Conservation (phyloP, 2,888 invertebrate species). For the Aplocera efformata region DNA sequence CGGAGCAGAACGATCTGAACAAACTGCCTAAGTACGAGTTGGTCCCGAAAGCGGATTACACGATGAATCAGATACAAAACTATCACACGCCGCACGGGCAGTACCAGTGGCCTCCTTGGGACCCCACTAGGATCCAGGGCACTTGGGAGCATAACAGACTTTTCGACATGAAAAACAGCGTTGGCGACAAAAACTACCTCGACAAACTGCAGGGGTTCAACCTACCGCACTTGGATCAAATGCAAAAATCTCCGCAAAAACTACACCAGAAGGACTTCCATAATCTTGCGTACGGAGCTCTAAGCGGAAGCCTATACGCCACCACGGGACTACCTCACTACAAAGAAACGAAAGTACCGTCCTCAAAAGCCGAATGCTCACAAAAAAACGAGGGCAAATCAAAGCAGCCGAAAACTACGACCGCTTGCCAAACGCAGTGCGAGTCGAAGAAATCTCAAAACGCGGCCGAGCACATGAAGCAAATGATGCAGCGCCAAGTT, state of each 20-base stretch:
- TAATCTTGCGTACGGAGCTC: slow-evolving; percentile 68
- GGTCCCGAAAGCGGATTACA: slow-evolving; percentile 81
- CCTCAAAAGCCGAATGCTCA: slow-evolving; percentile 62
- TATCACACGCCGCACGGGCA: slow-evolving; percentile 83
- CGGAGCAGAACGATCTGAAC: slow-evolving; percentile 70
- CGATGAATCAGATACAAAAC: slow-evolving; percentile 84
- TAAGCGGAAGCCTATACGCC: slow-evolving; percentile 64
- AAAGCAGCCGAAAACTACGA: slow-evolving; percentile 69
- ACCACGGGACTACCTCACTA: slow-evolving; percentile 65
- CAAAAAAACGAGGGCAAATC: slow-evolving; percentile 69
- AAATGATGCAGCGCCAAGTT: slow-evolving; percentile 66
- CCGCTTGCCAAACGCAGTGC: slow-evolving; percentile 71
- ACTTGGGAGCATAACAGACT: slow-evolving; percentile 78
- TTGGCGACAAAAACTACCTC: slow-evolving; percentile 79
- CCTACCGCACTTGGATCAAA: slow-evolving; percentile 79
- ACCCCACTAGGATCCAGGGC: slow-evolving; percentile 68
- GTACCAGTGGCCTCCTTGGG: slow-evolving; percentile 84
- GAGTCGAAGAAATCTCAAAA: slow-evolving; percentile 60
- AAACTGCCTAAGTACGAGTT: slow-evolving; percentile 76
- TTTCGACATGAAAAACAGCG: slow-evolving; percentile 70
- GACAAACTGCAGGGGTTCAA: slow-evolving; percentile 82
- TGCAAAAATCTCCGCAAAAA: slow-evolving; percentile 82
- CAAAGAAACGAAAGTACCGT: slow-evolving; percentile 64
- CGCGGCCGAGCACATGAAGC: slow-evolving; percentile 61
- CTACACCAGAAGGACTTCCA: slow-evolving; percentile 77